Base-by-base conservation (phyloP, 2,113 vertebrate species). In the Mirounga angustirostris region DNA sequence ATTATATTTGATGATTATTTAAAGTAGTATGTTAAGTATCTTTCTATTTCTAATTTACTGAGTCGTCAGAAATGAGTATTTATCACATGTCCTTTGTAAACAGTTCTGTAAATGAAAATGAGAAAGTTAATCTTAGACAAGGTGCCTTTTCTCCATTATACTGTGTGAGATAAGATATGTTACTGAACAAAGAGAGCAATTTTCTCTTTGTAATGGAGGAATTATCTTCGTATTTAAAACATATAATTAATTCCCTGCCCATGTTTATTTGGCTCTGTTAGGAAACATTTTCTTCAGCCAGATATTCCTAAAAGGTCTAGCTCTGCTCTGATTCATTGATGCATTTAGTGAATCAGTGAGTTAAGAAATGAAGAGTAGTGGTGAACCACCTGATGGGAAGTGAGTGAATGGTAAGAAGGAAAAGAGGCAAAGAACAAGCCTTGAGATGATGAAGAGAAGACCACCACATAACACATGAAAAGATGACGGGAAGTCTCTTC, bases 241-340 rank as follows among this genome's bases (percentile, higher is more conserved):
- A 78, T 91, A 54, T 22, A 84, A 86, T 96, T 94, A 87, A 76
- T 85, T 86, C 73, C 46, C 15, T 78, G 84, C 46, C 80, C 4
- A 0, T 87, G 59, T 86, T 94, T 95, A 89, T 59, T 96, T 95
- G 79, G 56, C 84, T 89, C 4, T 93, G 78, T 79, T 80, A 61
- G n/a, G 73, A 96, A 92, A 90, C 65, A 76, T 89, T 92, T 95
- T 89, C 40, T 91, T 92, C 24, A 96, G 59, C 89, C 80, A 94
- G 6, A 69, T 92, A 80, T 40, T 94, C 73, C 61, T 96, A 50
- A 0, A 58, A 71, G 33, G 87, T 71, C 54, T 91, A 71, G 28
- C 59, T 94, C 43, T 65, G 59, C 78, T 89, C 91, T 81, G 36
- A 94, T 76, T 84, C 85, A 86, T 69, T 90, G 73, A 76, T 89